Percentiles rank a stretch among this genome's conserved stretches.
Evolutionary conservation across 1,140 invertebrate genomes (phyloP).

Genomic region (Aleiodes sp.): DNA sequence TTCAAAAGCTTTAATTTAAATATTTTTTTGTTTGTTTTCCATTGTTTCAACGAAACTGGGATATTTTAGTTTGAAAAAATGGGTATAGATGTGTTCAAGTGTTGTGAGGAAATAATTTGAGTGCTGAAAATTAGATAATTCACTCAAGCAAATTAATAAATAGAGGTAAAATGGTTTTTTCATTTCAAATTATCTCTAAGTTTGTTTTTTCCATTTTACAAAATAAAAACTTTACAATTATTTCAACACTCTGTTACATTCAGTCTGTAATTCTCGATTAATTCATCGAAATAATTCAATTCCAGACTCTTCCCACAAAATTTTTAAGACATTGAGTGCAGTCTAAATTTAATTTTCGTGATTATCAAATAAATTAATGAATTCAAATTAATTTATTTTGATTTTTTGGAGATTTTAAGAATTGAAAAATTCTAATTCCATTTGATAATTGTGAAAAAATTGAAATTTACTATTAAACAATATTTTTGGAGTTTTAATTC

Average conservation of each 20-base stretch:
- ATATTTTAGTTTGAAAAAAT: neutral
- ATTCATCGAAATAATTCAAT: slow-evolving; percentile 25
- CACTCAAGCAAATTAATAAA: neutral
- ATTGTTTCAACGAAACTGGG: neutral
- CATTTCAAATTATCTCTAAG: neutral
- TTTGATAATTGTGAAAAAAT: too few relatives aligned
- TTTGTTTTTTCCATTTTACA: neutral
- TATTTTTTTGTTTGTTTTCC: too few relatives aligned
- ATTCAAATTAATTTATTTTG: too few relatives aligned
- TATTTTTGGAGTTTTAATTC: too few relatives aligned
- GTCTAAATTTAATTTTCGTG: neutral
- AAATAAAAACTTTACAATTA: neutral
- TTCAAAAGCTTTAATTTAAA: slow-evolving; percentile 41
- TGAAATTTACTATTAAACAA: too few relatives aligned
- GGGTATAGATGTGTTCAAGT: neutral
- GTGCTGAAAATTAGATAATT: neutral
- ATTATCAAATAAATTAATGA: too few relatives aligned
- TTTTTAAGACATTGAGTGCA: slow-evolving; percentile 34
- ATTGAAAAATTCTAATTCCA: too few relatives aligned
- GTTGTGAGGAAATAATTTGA: neutral
- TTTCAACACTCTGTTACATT: slow-evolving; percentile 10
- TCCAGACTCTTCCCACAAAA: neutral
- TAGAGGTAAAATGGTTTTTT: neutral
- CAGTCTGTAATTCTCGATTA: slow-evolving; percentile 29
- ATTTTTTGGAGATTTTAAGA: too few relatives aligned